phyloP scores from a whole-genome alignment of 1,140 invertebrate genomes.

The Drosophila nikananu region DNA sequence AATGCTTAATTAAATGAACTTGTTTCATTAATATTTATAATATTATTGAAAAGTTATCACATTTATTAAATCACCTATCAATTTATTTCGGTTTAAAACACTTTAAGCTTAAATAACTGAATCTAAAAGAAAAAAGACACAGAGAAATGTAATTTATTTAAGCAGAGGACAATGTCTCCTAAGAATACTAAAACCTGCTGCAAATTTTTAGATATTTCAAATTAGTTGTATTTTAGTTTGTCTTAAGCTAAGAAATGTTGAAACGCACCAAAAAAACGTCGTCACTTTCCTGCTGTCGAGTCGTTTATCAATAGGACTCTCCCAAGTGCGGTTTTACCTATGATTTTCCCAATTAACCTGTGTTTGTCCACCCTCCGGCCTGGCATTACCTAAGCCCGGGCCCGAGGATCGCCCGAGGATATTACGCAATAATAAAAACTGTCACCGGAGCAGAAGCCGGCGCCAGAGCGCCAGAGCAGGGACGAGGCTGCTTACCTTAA shows the following conservation, averaged over 20 bases:
- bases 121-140: too few relatives aligned
- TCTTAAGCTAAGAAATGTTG: not conserved
- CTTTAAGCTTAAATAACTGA: too few relatives aligned
- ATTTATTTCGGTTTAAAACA: too few relatives aligned
- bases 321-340: constrained; percentile 14
- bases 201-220: too few relatives aligned
- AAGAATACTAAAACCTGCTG: too few relatives aligned
- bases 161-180: too few relatives aligned
- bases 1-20: too few relatives aligned
- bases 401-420: constrained; percentile 1
- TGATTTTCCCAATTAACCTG: constrained; percentile 30
- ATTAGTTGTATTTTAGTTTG: not conserved
- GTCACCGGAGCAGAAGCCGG: constrained; percentile 26
- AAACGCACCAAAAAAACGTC: not conserved
- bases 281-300: not conserved
- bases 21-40: too few relatives aligned
- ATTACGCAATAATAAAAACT: constrained; percentile 75
- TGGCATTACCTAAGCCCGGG: constrained; percentile 5
- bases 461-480: not conserved
- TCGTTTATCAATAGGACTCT: constrained; percentile 32
- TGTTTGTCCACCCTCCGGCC: not conserved
- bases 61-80: too few relatives aligned
- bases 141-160: too few relatives aligned
- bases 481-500: not conserved
- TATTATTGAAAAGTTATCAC: too few relatives aligned